Evolutionary conservation across 2,888 invertebrate genomes (phyloP).

Genomic region (Balanococcus diminutus): DNA sequence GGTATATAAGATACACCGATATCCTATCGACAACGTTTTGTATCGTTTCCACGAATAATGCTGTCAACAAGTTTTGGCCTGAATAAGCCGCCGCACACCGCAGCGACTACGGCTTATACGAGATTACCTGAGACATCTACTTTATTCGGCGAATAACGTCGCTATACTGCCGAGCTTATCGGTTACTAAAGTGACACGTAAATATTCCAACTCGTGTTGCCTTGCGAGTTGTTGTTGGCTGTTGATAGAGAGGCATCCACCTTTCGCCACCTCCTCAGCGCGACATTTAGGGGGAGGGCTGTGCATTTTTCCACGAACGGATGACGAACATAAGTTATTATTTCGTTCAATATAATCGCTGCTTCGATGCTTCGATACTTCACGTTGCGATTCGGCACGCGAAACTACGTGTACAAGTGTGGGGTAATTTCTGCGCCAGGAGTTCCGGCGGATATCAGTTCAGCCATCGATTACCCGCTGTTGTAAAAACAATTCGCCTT

Average conservation of each 20-base stretch:
- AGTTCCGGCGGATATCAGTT: no score
- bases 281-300: neutral
- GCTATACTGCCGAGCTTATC: neutral
- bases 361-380: neutral
- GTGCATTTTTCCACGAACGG: neutral
- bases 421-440: no score
- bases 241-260: neutral
- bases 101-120: neutral
- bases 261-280: neutral
- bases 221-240: neutral
- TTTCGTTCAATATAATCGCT: neutral
- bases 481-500: no score
- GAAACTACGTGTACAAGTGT: no score
- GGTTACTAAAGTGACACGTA: neutral
- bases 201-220: neutral
- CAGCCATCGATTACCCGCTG: no score
- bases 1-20: neutral
- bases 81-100: neutral
- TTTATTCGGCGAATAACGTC: neutral
- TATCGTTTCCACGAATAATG: no score
- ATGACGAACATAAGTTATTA: neutral
- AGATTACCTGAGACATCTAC: neutral
- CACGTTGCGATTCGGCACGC: no score
- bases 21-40: no score
- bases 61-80: conserved; percentile 5